Evolutionary conservation across 2,888 invertebrate genomes (phyloP).

Genomic region (Boloria selene): DNA sequence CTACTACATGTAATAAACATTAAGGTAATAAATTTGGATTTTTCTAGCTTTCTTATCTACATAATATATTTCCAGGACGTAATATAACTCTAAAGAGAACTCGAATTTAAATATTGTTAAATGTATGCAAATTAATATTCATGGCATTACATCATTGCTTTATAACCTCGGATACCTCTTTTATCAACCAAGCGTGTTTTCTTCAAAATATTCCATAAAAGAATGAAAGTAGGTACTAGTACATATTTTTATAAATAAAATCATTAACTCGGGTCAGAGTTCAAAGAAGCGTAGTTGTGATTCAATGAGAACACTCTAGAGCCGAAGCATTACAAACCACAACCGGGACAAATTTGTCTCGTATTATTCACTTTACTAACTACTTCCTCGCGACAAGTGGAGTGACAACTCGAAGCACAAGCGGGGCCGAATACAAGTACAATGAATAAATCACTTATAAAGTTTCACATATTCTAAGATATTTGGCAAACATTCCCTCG

Average conservation of each 20-base stretch:
- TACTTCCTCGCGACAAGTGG: slow-evolving; percentile 42
- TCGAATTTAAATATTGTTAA: too few relatives aligned
- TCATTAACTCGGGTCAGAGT: slow-evolving; percentile 31
- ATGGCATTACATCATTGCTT: too few relatives aligned
- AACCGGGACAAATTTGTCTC: slow-evolving; percentile 39
- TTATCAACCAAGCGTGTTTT: too few relatives aligned
- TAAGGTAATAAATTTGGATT: too few relatives aligned
- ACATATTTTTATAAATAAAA: neutral
- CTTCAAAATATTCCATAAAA: too few relatives aligned
- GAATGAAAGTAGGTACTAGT: too few relatives aligned
- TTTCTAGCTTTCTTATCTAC: too few relatives aligned
- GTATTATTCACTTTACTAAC: slow-evolving; percentile 46
- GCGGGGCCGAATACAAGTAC: slow-evolving; percentile 12
- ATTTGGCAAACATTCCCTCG: neutral
- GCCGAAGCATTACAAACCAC: slow-evolving; percentile 30
- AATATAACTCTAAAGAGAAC: too few relatives aligned
- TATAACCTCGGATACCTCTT: too few relatives aligned
- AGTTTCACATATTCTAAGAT: neutral
- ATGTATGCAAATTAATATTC: too few relatives aligned
- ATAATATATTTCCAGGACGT: too few relatives aligned
- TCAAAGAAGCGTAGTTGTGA: slow-evolving; percentile 35
- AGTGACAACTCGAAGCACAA: slow-evolving; percentile 27
- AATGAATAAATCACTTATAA: slow-evolving; percentile 4
- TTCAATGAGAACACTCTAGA: slow-evolving; percentile 40
- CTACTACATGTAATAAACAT: too few relatives aligned